Evolutionary conservation across 2,113 vertebrate genomes (phyloP).

Genomic region (Oostethus manadensis): DNA sequence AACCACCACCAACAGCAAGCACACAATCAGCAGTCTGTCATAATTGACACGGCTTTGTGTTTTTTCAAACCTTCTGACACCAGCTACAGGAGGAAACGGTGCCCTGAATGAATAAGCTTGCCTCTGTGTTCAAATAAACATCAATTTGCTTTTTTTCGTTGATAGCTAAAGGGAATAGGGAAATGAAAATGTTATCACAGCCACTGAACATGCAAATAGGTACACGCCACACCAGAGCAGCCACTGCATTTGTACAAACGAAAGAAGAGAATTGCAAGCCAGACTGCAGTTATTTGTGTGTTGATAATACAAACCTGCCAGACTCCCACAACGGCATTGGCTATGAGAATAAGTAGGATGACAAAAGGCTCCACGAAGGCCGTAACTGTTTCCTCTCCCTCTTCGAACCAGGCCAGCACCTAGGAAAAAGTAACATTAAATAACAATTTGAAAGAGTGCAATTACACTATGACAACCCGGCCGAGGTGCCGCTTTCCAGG

Average conservation of each 20-base stretch:
- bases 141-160: background rate
- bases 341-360: conserved; percentile 96
- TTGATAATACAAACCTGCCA: conserved; percentile 86
- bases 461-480: too few species aligned
- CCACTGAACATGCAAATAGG: background rate
- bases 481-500: too few species aligned
- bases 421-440: conserved; percentile 41
- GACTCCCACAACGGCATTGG: conserved; percentile 95
- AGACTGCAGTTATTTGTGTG: background rate
- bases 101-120: background rate
- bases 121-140: background rate
- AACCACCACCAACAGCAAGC: background rate
- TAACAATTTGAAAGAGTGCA: background rate
- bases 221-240: background rate
- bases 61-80: background rate
- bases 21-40: background rate
- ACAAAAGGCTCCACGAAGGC: conserved; percentile 99
- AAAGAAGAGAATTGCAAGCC: background rate
- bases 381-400: conserved; percentile 95
- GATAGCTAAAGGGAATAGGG: background rate
- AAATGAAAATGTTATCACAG: background rate
- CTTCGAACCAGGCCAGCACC: conserved; percentile 98
- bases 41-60: background rate
- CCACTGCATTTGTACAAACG: too few species aligned
- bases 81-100: background rate